Evolutionary conservation across 2,797 vertebrate genomes (phyloP).

Genomic region (Mus spretus): DNA sequence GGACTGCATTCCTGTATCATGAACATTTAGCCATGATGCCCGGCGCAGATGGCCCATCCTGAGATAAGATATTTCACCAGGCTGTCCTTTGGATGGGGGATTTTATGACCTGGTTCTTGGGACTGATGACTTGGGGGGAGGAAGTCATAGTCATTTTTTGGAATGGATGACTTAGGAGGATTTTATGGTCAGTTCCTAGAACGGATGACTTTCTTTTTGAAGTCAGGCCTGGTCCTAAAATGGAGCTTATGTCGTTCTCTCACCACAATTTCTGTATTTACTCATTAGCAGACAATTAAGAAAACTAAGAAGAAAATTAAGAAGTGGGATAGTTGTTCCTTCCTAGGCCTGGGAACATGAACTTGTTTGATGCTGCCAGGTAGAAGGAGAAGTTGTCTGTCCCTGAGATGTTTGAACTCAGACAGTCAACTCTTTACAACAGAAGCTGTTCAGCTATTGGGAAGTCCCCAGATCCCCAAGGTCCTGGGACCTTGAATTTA

Average conservation of each 20-base stretch:
- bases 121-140: not conserved
- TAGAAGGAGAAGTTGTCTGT: too few species aligned
- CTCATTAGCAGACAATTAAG: not conserved
- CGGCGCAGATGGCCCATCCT: not conserved
- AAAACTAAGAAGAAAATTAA: too few species aligned
- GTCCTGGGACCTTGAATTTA: not conserved
- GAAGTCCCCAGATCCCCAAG: too few species aligned
- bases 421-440: too few species aligned
- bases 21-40: not conserved
- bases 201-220: not conserved
- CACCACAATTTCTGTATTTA: not conserved
- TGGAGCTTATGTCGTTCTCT: not conserved
- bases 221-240: not conserved
- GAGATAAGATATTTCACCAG: not conserved
- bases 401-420: too few species aligned
- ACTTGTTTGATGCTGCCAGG: not conserved
- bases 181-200: not conserved
- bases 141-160: not conserved
- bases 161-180: not conserved
- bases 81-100: not conserved
- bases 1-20: not conserved
- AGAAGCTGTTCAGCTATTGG: too few species aligned
- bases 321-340: not conserved
- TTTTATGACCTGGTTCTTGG: not conserved
- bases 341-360: not conserved